Evolutionary conservation across 1,140 invertebrate genomes (phyloP).

Genomic region (Agrypnia vestita): DNA sequence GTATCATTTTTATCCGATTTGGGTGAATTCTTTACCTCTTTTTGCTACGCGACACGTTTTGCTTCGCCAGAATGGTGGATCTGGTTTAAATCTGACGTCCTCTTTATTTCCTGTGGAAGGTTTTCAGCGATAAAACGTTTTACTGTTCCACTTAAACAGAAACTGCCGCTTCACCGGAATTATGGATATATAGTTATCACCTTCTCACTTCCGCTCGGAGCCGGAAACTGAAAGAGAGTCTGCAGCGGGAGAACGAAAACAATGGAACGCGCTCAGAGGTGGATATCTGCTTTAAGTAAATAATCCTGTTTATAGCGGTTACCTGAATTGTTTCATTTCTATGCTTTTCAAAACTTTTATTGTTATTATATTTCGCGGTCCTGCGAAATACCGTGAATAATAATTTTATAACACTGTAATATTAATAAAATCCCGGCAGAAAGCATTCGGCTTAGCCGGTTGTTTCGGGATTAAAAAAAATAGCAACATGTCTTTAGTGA

Average conservation of each 20-base stretch:
- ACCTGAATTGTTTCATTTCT: no score
- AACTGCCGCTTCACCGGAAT: background rate
- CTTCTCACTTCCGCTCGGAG: constrained; percentile 4
- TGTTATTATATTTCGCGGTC: no score
- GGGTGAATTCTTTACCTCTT: background rate
- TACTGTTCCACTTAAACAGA: constrained; percentile 27
- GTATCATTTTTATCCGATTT: no score
- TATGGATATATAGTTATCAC: constrained; percentile 27
- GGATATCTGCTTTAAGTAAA: background rate
- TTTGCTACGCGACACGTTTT: background rate
- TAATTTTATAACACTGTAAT: no score
- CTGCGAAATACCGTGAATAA: no score
- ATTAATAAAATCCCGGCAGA: no score
- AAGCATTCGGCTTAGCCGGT: no score
- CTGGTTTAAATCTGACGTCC: background rate
- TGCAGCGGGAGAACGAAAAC: background rate
- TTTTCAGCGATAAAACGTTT: constrained; percentile 19
- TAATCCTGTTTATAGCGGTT: no score
- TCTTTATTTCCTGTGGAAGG: background rate
- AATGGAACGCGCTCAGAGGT: background rate
- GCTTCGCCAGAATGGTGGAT: background rate
- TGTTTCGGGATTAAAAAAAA: no score
- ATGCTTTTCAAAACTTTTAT: no score
- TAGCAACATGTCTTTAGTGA: no score
- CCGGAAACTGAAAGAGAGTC: constrained; percentile 20